phyloP scores from a whole-genome alignment of 2,888 invertebrate species.

The Diarsia dahlii region DNA sequence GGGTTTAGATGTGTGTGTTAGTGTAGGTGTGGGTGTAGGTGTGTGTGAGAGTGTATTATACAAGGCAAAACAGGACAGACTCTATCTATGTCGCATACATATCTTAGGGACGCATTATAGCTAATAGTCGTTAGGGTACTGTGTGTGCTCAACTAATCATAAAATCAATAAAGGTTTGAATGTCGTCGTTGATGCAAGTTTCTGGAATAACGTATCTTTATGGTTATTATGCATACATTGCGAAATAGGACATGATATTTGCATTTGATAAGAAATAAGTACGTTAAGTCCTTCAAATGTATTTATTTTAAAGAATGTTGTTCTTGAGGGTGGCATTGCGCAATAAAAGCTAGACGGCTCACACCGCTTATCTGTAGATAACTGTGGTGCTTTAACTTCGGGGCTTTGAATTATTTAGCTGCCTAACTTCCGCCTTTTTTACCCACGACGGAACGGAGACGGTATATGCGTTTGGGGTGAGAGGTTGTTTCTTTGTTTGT shows the following conservation, averaged over 20 bases:
- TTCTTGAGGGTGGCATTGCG: neutral
- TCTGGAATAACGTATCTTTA: neutral
- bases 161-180: conserved; percentile 18
- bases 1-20: no score
- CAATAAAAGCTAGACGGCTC: neutral
- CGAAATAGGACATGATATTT: neutral
- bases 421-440: no score
- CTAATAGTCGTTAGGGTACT: neutral
- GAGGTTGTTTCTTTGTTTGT: no score
- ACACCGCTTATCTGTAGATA: neutral
- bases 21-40: no score
- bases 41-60: no score
- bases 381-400: neutral
- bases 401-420: no score
- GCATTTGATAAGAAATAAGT: neutral
- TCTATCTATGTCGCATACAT: neutral
- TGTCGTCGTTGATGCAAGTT: neutral
- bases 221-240: neutral
- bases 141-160: conserved; percentile 12
- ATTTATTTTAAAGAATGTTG: neutral
- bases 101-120: neutral
- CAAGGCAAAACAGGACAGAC: neutral
- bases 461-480: no score
- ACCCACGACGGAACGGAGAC: no score
- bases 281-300: neutral